Percentiles rank a stretch among this genome's conserved stretches.
These are phyloP conservation scores for Drosophila parthenogenetica DNA, from an alignment of 2,888 invertebrate genomes.

Conservation along the genomic window DNA sequence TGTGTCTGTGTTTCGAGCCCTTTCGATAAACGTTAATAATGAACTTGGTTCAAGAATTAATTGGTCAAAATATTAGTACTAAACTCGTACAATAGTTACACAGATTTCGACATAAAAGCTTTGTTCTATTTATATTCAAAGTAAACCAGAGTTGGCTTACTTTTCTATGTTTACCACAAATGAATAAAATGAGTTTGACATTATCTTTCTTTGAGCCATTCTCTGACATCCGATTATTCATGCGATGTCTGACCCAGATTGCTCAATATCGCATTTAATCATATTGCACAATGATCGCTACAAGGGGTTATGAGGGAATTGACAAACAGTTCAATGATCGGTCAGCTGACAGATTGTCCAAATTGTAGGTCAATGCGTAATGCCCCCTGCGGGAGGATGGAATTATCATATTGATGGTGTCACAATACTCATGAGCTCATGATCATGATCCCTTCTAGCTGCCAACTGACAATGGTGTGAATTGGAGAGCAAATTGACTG, in stretches of 20 bases:
- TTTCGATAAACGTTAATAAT: conserved; percentile 41
- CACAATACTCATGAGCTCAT: conserved; percentile 33
- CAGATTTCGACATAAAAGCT: not conserved
- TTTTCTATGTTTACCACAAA: not conserved
- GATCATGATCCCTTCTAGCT: conserved; percentile 39
- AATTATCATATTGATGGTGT: conserved; percentile 24
- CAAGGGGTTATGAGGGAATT: not conserved
- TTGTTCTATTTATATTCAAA: conserved; percentile 3
- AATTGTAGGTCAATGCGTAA: conserved; percentile 50
- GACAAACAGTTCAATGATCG: conserved; percentile 42
- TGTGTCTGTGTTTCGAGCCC: conserved; percentile 16
- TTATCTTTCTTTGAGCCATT: conserved; percentile 21
- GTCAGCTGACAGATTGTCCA: conserved; percentile 39
- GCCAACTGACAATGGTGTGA: conserved; percentile 70
- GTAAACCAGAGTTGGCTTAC: not conserved
- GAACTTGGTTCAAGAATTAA: conserved; percentile 38
- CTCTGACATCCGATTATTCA: conserved; percentile 6
- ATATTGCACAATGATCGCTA: conserved; percentile 49
- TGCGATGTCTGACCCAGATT: conserved; percentile 42
- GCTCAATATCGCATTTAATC: conserved; percentile 25
- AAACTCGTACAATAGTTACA: too few species aligned
- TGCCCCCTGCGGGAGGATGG: not conserved
- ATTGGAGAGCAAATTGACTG: conserved; percentile 58
- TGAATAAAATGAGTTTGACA: not conserved
- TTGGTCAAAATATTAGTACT: conserved; percentile 21